Base-by-base conservation (phyloP, 53 echinoderm and acorn worm genomes). In the Pentamera pediparva region DNA sequence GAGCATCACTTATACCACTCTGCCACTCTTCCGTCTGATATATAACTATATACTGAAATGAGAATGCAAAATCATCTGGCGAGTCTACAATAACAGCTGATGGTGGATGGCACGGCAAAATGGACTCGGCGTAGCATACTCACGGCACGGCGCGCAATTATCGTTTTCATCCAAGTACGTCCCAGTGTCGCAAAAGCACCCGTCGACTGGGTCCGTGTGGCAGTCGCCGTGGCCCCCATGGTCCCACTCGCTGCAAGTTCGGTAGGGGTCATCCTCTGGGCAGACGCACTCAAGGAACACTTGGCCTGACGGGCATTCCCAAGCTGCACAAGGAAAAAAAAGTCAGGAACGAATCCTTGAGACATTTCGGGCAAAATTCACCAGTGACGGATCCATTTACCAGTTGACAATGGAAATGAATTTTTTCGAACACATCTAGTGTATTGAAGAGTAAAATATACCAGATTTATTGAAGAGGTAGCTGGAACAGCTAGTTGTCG, bases 171-270 rank as follows among this genome's bases (percentile, higher is more conserved):
- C 36, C 11, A 74, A 24, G 54, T 55, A 74, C 15, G 67, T 72
- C 20, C 73, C 73, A 21, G 34, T 35, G 29, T 35, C 52, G 34
- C 73, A 72, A 53, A 72, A 72, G n/a, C 73, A 72, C 9, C 73
- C 73, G 35, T 51, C 52, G 9, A 72, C 54, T 3, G 73, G 73
- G 25, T 35, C 35, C 7, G 55, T 51, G 10, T 72, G 34, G 20
- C 73, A 72, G 19, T 51, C 55, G 7, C 32, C 21, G 2, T 31
- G 52, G 35, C 50, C 50, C 19, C 60, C 59, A 41, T 59, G 39
- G 5, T 72, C 55, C 73, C 73, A 72, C 8, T 51, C 36, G 35
- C 52, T 15, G 36, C 73, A 72, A 11, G 73, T 72, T 18, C 73
- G 31, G 22, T 35, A 53, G 34, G 73, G 53, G 73, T 72, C 55